Base-by-base conservation (phyloP, 2,797 vertebrate species). In the Acipenser oxyrinchus region DNA sequence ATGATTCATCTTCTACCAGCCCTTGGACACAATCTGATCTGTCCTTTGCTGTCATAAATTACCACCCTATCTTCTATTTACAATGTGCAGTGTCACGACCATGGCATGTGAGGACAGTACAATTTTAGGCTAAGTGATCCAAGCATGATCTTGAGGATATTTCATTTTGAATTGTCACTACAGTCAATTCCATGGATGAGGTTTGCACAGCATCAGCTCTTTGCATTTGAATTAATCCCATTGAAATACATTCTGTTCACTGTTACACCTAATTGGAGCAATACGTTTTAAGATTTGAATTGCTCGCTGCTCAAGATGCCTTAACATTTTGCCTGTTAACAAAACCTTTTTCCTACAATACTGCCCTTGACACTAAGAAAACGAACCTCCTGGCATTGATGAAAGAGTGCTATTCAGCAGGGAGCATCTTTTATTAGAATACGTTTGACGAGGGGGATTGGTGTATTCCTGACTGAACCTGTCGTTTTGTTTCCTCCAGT, bases 401-500 rank as follows among this genome's bases (percentile, higher is more conserved):
- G 37, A 37, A 37, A 37, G 37, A 5, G 37, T 37, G 37, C 37
- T 37, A 37, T 37, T 37, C 37, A 37, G 3, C 37, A 37, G 37
- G 37, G 37, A 37, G 37, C 37, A 37, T 37, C 37, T 37, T 37
- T 37, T 37, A 5, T 37, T 37, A 37, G 37, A 37, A 37, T 37
- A 37, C 37, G 37, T 37, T 37, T 37, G 37, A 37, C 5, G 37
- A 37, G 53, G 53, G 4, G 53, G 10, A 55, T 9, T 55, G 5
- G n/a, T 10, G 53, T 3, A 55, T 55, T 10, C n/a, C n/a, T 55
- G 4, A 55, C n/a, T 55, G 6, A 55, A 10, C 53, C n/a, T 66
- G 52, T 48, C 55, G 48, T 60, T 48, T 18, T 49, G 66, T 67
- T 71, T 61, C 72, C 78, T 71, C 3, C 66, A 99, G 96, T 92